Percentiles rank a stretch among this genome's conserved stretches.
Conservation (phyloP, 2,888 invertebrate genomes). For the Toxonevra muliebris region DNA sequence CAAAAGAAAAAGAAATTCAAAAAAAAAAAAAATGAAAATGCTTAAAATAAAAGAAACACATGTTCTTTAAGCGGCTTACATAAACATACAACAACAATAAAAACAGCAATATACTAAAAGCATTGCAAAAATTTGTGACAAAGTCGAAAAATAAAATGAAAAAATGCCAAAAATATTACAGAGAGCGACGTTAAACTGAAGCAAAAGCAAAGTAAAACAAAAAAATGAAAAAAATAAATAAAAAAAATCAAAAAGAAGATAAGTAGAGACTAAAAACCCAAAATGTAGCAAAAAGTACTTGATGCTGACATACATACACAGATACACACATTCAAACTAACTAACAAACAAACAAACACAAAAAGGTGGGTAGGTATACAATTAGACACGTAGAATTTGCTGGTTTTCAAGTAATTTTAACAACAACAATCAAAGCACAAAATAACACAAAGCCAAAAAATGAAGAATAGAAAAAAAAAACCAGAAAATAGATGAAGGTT, state of each 20-base stretch:
- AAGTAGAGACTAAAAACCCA: too few relatives aligned
- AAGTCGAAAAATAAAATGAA: background rate
- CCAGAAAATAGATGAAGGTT: background rate
- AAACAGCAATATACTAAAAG: too few relatives aligned
- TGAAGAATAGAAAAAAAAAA: background rate
- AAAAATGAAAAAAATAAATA: background rate
- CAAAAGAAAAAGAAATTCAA: too few relatives aligned
- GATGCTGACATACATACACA: background rate
- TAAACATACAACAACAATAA: background rate
- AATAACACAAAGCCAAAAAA: background rate
- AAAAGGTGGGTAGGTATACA: background rate
- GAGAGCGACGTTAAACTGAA: background rate
- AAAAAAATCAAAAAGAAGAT: background rate
- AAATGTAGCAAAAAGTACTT: background rate
- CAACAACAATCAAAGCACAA: background rate
- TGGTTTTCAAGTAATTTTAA: background rate
- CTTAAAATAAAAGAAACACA: background rate
- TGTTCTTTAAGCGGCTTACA: conserved; percentile 4
- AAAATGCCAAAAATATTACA: background rate
- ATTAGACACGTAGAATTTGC: conserved; percentile 8
- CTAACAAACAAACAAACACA: too few relatives aligned
- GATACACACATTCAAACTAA: background rate
- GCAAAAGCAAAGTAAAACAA: too few relatives aligned
- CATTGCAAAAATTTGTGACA: background rate
- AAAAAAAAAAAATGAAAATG: too few relatives aligned